phyloP scores from a whole-genome alignment of 92 coral and sea anemone species.

The Scolanthus callimorphus region DNA sequence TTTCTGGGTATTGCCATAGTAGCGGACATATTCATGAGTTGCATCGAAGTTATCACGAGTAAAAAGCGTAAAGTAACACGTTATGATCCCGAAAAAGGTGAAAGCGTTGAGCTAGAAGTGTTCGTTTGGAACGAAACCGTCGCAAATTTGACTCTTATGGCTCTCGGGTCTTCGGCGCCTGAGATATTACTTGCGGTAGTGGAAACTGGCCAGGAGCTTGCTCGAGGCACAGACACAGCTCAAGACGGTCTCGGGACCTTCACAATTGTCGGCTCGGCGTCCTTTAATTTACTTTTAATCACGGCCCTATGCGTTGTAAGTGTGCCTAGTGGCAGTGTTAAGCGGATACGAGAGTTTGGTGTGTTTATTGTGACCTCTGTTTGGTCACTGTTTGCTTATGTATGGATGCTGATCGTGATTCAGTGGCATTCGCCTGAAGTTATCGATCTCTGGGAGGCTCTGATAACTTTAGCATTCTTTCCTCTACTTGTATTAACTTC shows the following conservation, averaged over 20 bases:
- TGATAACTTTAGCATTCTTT: conserved; percentile 66
- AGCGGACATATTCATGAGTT: conserved; percentile 87
- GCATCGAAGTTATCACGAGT: conserved; percentile 82
- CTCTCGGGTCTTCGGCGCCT: conserved; percentile 86
- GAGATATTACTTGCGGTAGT: conserved; percentile 79
- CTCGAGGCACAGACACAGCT: conserved; percentile 7
- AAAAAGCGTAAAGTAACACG: conserved; percentile 72
- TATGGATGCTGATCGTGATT: conserved; percentile 68
- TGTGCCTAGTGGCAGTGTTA: conserved; percentile 68
- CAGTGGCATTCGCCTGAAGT: conserved; percentile 77
- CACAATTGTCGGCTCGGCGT: conserved; percentile 84
- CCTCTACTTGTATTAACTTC: conserved; percentile 72
- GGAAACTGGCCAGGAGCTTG: conserved; percentile 68
- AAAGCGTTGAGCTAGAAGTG: conserved; percentile 77
- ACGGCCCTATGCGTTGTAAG: conserved; percentile 82
- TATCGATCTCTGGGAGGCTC: conserved; percentile 82
- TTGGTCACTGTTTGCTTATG: conserved; percentile 87
- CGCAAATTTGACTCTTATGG: conserved; percentile 82
- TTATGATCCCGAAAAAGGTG: conserved; percentile 69
- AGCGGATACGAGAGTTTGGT: conserved; percentile 74
- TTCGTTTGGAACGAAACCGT: conserved; percentile 93
- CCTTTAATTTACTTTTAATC: conserved; percentile 75
- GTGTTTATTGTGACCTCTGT: conserved; percentile 72
- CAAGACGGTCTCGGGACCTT: conserved; percentile 80
- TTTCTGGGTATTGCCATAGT: conserved; percentile 88